phyloP scores from a whole-genome alignment of 2,797 vertebrate species.

The Mormyrops boulengeri region DNA sequence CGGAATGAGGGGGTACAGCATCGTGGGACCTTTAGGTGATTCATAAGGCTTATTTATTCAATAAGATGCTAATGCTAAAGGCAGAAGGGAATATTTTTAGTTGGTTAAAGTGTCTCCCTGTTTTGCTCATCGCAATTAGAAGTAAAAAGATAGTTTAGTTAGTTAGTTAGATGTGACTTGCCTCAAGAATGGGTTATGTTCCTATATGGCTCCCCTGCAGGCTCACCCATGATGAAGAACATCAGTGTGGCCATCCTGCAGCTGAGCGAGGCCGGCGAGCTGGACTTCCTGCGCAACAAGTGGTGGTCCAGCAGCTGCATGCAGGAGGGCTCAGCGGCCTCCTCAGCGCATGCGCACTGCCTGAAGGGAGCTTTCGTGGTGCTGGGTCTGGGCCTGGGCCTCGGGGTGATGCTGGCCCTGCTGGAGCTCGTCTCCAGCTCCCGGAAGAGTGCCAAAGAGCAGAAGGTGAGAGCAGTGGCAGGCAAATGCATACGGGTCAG shows the following conservation, averaged over 20 bases:
- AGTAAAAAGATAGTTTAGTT: neutral
- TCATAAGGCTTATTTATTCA: neutral
- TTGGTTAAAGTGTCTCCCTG: neutral
- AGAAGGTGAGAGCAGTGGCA: slow-evolving; percentile 55
- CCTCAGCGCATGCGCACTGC: slow-evolving; percentile 55
- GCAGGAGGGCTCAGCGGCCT: slow-evolving; percentile 28
- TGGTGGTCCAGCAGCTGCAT: slow-evolving; percentile 80
- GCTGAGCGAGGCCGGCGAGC: slow-evolving; percentile 67
- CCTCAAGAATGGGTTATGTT: neutral
- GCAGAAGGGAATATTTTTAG: neutral
- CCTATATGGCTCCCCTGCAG: slow-evolving; percentile 41
- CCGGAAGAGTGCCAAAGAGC: slow-evolving; percentile 58
- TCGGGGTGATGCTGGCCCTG: slow-evolving; percentile 65
- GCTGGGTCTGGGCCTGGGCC: slow-evolving; percentile 64
- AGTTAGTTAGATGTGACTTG: neutral
- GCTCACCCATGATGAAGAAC: slow-evolving; percentile 64
- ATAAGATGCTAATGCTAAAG: neutral
- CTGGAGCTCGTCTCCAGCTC: slow-evolving; percentile 69
- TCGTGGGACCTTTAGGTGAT: slow-evolving; percentile 70
- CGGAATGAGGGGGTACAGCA: slow-evolving; percentile 66
- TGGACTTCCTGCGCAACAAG: slow-evolving; percentile 67
- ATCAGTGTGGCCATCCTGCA: slow-evolving; percentile 68
- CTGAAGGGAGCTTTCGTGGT: slow-evolving; percentile 74
- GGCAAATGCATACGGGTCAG: neutral
- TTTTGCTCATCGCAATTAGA: neutral